Evolutionary conservation across 23 tunicate genomes (phyloP), one percentile per base, ranked within the genome.

Genomic region (Halocynthia roretzi): DNA sequence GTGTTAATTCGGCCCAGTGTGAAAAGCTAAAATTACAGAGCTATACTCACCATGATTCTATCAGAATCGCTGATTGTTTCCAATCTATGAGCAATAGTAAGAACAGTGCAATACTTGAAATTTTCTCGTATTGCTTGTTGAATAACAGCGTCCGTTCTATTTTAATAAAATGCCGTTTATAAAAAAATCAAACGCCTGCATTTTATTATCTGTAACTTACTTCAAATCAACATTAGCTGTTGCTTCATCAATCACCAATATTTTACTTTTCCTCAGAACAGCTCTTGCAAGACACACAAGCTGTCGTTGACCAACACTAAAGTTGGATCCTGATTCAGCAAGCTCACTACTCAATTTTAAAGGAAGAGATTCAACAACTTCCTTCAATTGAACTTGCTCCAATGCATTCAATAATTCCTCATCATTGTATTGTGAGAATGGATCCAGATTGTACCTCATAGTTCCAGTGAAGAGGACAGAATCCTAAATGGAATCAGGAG

Each of bases 241-340:
- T 21, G 99, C 99, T 77, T 94, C 99, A 64, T 94, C 99, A 50
- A 94, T 94, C 15, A 89, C 77, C 14, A 94, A 65, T 65, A 94
- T 88, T 60, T 77, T 76, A 48, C 83, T 83, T 68, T 87, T 83
- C 23, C 87, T 67, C 52, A 94, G 55, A 58, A 94, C 71, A 12
- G 99, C 99, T 60, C 99, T 63, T 20, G 99, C 99, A 19, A 94
- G 89, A 76, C 99, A 94, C 19, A 94, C 78, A 74, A 94, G 80
- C 61, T 94, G 99, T 22, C 99, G 90, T 72, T 94, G 88, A 7
- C 99, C 99, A 18, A 94, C 94, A 50, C 90, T 87, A 76, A 94
- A 82, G 79, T 87, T 94, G 5, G 90, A 84, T 49, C 99, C 99
- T 8, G 87, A 75, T 72, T 88, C 91, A 18, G 85, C 71, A 60